Evolutionary conservation across 2,797 vertebrate species (phyloP).

Genomic region (Melanotaenia trifasciata): DNA sequence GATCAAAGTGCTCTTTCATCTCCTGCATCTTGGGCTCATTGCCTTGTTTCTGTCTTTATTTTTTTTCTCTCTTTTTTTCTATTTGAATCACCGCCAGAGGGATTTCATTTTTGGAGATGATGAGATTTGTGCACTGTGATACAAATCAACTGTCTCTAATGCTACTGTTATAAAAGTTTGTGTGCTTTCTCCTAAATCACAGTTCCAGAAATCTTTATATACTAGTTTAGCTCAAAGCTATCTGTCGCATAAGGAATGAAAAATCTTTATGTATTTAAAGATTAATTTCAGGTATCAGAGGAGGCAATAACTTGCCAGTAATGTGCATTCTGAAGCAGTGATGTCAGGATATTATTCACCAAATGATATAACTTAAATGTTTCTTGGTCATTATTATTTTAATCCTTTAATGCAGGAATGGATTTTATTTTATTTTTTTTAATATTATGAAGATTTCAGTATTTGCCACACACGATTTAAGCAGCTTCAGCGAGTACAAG

Average conservation of each 20-base stretch:
- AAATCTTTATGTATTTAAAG: not conserved
- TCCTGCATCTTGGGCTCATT: slow-evolving; percentile 38
- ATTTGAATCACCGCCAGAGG: slow-evolving; percentile 52
- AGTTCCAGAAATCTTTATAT: not conserved
- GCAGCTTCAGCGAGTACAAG: not conserved
- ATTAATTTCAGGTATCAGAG: not conserved
- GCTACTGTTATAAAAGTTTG: slow-evolving; percentile 2
- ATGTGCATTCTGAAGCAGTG: not conserved
- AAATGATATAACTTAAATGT: slow-evolving; percentile 2
- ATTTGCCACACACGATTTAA: slow-evolving; percentile 10
- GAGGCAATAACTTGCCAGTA: not conserved
- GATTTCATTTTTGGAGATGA: slow-evolving; percentile 52
- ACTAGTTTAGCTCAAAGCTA: not conserved
- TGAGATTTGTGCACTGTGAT: slow-evolving; percentile 40
- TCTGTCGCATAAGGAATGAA: not conserved
- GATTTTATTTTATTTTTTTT: not conserved
- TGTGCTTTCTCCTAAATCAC: slow-evolving; percentile 6
- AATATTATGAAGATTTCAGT: slow-evolving; percentile 14
- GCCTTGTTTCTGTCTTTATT: slow-evolving; percentile 29
- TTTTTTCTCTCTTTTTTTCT: slow-evolving; percentile 26
- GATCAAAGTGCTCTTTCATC: slow-evolving; percentile 51
- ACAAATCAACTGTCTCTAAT: slow-evolving; percentile 19
- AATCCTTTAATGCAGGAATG: slow-evolving; percentile 1
- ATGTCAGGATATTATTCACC: not conserved
- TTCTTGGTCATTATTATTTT: not conserved